These are phyloP conservation scores for Drosophila prostipennis DNA, from an alignment of 2,888 invertebrate species.

Conservation along the genomic window DNA sequence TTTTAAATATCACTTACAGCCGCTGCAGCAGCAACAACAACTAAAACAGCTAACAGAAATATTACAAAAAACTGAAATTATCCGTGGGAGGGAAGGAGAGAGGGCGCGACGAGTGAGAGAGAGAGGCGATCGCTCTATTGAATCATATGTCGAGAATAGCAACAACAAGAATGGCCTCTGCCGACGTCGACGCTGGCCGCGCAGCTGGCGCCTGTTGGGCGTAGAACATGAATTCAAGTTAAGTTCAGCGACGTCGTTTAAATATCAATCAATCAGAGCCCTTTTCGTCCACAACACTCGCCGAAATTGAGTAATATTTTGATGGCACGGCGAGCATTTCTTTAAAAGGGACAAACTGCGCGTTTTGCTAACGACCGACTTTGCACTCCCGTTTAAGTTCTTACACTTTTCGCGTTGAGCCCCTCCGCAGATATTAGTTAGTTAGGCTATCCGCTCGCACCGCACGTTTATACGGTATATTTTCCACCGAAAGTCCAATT, in stretches of 20 bases:
- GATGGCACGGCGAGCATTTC: slow-evolving; percentile 6
- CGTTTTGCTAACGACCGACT: slow-evolving; percentile 58
- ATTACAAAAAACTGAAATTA: slow-evolving; percentile 60
- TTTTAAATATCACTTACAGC: slow-evolving; percentile 62
- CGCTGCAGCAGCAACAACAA: slow-evolving; percentile 9
- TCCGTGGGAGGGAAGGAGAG: slow-evolving; percentile 45
- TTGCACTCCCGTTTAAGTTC: slow-evolving; percentile 5
- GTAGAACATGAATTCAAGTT: slow-evolving; percentile 5
- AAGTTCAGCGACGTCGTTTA: background rate
- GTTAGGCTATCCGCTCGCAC: background rate
- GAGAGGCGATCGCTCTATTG: slow-evolving; percentile 75
- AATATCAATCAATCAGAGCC: background rate
- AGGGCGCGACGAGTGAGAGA: slow-evolving; percentile 29
- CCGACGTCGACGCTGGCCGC: slow-evolving; percentile 50
- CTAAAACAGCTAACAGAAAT: slow-evolving; percentile 52
- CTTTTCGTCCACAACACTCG: background rate
- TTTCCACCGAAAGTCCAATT: slow-evolving; percentile 20
- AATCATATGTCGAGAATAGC: slow-evolving; percentile 84
- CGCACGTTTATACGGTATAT: background rate
- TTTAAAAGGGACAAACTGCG: slow-evolving; percentile 62
- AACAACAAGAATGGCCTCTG: slow-evolving; percentile 76
- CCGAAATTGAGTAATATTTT: slow-evolving; percentile 61
- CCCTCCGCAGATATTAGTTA: no score
- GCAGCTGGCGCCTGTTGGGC: slow-evolving; percentile 32
- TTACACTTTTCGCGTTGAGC: background rate